Evolutionary conservation across 2,888 invertebrate species (phyloP), one percentile per base, ranked within the genome.

Genomic region (Leistus spinibarbis): DNA sequence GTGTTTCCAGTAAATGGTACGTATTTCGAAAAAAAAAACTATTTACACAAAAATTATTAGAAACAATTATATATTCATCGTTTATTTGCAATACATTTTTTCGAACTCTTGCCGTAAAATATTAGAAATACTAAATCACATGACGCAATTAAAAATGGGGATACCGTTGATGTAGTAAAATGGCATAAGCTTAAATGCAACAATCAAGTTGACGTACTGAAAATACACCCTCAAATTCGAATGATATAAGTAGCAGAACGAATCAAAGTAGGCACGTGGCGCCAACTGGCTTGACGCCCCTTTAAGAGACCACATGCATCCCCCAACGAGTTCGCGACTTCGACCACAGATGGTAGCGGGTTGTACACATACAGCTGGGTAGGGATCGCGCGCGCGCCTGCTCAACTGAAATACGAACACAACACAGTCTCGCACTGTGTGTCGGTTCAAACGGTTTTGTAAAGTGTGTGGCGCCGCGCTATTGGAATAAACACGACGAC

Each of bases 401-500:
- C 19, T 22, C 19, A 23, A 27, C 24, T 10, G 24, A 64, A 64
- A 64, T 64, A 64, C 27, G 64, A 64, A 60, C 40, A 40, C 40
- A 40, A 40, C 40, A 19, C 70, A 70, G 70, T 70, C 70, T 70
- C 57, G 70, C 70, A 70, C 70, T 60, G 20, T 19, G 70, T 62
- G 70, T 70, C 70, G 23, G 19, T 27, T 23, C 40, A 17, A 27
- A n/a, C 27, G 23, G 64, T 23, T 64, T 27, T 64, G 22, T 20
- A 7, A 17, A 23, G 24, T 64, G 64, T 64, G 27, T 64, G 53
- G 40, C 62, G 7, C 63, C 53, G 40, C 62, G 40, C 40, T 23
- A 64, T 17, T 20, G 60, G 56, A 54, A 53, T 54, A 63, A 19
- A 63, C 67, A 27, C 54, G 67, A 67, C 20, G 20, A 67, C 67